Base-by-base conservation (phyloP, 1,140 invertebrate species). In the Zaprionus ornatus region DNA sequence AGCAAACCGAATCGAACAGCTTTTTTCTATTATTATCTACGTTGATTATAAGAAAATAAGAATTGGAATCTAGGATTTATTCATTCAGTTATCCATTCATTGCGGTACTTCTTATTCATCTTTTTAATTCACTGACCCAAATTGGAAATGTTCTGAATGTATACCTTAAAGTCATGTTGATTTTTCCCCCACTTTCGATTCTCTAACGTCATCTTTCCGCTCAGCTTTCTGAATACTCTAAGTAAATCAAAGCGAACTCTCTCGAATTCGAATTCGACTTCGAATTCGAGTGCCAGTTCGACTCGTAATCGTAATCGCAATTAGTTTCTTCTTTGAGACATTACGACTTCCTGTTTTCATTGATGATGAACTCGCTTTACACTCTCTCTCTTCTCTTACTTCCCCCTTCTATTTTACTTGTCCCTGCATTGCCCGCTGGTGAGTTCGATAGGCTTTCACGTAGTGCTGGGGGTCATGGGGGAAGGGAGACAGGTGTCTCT, bases 261-360 rank as follows among this genome's bases (percentile, higher is more conserved):
- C 40, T 32, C 29, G 29, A 32, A 32, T 9, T 32, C 29, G 29
- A 10, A 32, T 32, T 32, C 9, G 29, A 32, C 3, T 32, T 32
- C 7, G 29, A 10, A 6, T 29, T 29, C n/a, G 15, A 45, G 7
- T n/a, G 6, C 40, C 6, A 17, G 35, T 37, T 37, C 12, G 35
- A 15, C 40, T 17, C n/a, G 40, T 45, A 13, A 50, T 13, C 45
- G 45, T 23, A 50, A 50, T 42, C 55, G 71, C 71, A 74, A 70
- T 74, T 74, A 74, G 72, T 42, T 54, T 55, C n/a, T 48, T 25
- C 54, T 25, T 25, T 3, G 37, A 66, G n/a, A 42, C 42, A 73
- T 75, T 40, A 60, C 59, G 50, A 74, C 66, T 75, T 75, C 73
- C 67, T 75, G 73, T 64, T 69, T n/a, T 45, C 25, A 54, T 19